Evolutionary conservation across 2,113 vertebrate species (phyloP).

Genomic region (Leiothrix lutea): DNA sequence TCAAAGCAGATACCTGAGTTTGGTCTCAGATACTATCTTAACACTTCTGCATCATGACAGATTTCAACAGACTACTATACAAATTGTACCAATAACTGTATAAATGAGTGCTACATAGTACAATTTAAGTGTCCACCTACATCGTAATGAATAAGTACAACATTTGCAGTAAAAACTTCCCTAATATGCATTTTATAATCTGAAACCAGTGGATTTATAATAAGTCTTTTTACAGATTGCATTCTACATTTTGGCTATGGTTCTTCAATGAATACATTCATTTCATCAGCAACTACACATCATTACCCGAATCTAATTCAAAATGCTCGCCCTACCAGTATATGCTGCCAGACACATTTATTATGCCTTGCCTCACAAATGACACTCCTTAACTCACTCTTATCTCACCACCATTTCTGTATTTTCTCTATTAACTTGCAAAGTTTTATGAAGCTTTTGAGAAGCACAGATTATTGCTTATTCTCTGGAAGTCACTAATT

Average conservation of each 20-base stretch:
- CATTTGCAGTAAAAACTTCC: not conserved
- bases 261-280: accelerated
- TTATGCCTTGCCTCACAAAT: not conserved
- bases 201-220: not conserved
- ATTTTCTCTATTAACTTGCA: not conserved
- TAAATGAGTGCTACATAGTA: not conserved
- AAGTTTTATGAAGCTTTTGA: not conserved
- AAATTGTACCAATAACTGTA: not conserved
- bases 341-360: not conserved
- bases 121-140: not conserved
- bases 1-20: not conserved
- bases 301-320: not conserved
- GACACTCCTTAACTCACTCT: not conserved
- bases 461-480: not conserved
- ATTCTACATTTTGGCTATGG: not conserved
- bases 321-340: not conserved
- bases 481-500: not conserved
- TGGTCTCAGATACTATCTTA: not conserved
- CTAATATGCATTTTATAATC: not conserved
- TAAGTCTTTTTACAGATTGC: not conserved
- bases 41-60: not conserved
- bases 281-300: not conserved
- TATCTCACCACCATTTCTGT: accelerated
- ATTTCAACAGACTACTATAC: not conserved
- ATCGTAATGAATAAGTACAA: not conserved